Evolutionary conservation across 2,888 invertebrate species (phyloP).

Genomic region (Chloroclystis v-ata): DNA sequence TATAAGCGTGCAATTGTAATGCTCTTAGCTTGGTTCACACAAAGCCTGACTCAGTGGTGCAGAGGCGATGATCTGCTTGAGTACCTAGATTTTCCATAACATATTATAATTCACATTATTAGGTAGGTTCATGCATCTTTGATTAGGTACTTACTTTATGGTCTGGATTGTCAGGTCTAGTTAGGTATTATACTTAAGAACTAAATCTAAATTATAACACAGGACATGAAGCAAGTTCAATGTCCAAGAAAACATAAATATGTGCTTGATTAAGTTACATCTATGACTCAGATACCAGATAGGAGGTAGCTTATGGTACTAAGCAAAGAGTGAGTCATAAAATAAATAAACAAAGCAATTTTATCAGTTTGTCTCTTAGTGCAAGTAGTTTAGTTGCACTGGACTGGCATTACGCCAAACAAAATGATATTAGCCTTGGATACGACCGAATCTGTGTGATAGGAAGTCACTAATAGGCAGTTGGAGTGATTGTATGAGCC

Average conservation of each 20-base stretch:
- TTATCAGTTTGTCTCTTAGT: constrained; percentile 34
- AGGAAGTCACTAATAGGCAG: constrained; percentile 25
- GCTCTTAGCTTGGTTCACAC: too few species aligned
- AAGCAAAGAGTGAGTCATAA: constrained; percentile 24
- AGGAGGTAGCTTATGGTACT: constrained; percentile 5
- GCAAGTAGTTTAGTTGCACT: constrained; percentile 44
- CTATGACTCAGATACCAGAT: constrained; percentile 2
- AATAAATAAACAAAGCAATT: constrained; percentile 41
- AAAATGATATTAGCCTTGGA: constrained; percentile 40
- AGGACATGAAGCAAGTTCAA: not conserved
- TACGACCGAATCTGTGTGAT: constrained; percentile 21
- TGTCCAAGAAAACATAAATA: not conserved
- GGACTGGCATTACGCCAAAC: constrained; percentile 54
- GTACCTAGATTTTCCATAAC: too few species aligned
- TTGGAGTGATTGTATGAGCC: constrained; percentile 28
- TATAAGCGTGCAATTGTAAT: too few species aligned
- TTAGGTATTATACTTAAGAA: too few species aligned
- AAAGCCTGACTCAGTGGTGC: too few species aligned
- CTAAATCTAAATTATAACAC: too few species aligned
- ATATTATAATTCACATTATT: too few species aligned
- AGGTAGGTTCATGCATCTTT: too few species aligned
- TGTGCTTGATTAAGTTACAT: not conserved
- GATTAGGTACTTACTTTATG: too few species aligned
- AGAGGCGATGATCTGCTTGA: too few species aligned
- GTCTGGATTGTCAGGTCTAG: too few species aligned